Conservation (phyloP, 2,888 invertebrate species). For the Lepidochitona cinerea region DNA sequence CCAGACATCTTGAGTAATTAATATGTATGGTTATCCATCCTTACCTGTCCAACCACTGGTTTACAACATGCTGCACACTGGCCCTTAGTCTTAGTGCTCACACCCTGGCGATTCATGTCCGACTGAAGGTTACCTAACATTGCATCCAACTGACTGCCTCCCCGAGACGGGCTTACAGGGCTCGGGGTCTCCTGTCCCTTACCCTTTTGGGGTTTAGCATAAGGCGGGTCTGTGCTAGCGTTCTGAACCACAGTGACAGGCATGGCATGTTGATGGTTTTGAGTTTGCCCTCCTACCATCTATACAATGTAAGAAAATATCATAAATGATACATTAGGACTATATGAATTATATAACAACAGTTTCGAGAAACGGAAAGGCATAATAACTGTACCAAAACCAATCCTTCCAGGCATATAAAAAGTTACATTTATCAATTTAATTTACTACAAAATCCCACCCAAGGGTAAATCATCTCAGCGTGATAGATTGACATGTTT, state of each 20-base stretch:
- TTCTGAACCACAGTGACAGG: conserved; percentile 18
- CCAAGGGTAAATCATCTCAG: too few species aligned
- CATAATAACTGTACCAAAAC: too few species aligned
- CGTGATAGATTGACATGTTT: too few species aligned
- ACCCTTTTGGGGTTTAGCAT: conserved; percentile 57
- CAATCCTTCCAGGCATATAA: too few species aligned
- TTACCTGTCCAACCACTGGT: conserved; percentile 95
- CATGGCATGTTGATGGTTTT: conserved; percentile 10
- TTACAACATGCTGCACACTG: conserved; percentile 99
- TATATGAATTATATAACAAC: too few species aligned
- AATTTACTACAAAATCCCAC: too few species aligned
- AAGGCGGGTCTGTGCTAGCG: conserved; percentile 52
- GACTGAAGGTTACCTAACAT: conserved; percentile 93
- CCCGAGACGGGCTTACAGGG: conserved; percentile 67
- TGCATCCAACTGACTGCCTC: conserved; percentile 78
- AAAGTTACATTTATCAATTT: too few species aligned
- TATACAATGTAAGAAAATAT: too few species aligned
- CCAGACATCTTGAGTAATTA: neutral
- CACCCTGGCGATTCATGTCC: conserved; percentile 99
- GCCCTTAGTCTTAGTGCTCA: conserved; percentile 98
- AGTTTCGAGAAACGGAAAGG: too few species aligned
- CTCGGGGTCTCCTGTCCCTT: conserved; percentile 17
- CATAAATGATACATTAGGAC: too few species aligned
- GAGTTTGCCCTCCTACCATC: neutral
- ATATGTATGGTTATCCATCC: conserved; percentile 13